Evolutionary conservation across 1,140 invertebrate genomes (phyloP).

Genomic region (Eulimnadia texana): DNA sequence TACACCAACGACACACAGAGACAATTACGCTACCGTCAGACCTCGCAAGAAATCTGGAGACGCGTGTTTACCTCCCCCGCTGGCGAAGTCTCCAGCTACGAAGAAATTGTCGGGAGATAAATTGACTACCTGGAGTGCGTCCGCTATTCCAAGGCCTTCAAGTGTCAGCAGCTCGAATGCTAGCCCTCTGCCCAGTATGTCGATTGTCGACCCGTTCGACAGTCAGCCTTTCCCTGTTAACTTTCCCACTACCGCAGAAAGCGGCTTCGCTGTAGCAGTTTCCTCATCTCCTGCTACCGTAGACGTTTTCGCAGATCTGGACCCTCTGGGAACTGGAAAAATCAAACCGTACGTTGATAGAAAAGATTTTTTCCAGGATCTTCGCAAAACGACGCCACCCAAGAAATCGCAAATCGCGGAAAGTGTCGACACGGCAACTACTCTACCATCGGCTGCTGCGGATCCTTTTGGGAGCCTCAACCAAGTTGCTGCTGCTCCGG

Average conservation of each 20-base stretch:
- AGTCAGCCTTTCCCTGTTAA: constrained; percentile 9
- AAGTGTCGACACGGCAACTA: not conserved
- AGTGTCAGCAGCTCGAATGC: not conserved
- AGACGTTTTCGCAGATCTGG: constrained; percentile 81
- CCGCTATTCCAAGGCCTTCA: not conserved
- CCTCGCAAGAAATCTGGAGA: constrained; percentile 7
- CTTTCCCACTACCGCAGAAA: not conserved
- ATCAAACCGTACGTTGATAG: constrained; percentile 84
- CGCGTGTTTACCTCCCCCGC: not conserved
- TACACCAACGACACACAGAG: not conserved
- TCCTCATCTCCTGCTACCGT: constrained; percentile 21
- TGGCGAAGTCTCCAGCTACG: not conserved
- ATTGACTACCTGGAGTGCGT: not conserved
- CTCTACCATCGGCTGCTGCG: constrained; percentile 16
- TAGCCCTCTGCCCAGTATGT: not conserved
- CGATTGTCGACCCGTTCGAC: not conserved
- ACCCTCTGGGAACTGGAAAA: constrained; percentile 74
- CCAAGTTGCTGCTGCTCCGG: constrained; percentile 23
- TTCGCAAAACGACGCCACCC: constrained; percentile 72
- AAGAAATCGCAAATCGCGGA: not conserved
- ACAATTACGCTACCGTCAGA: constrained; percentile 1
- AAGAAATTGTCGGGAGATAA: not conserved
- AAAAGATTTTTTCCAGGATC: constrained; percentile 85
- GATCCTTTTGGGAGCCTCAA: constrained; percentile 43
- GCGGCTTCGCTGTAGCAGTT: not conserved